Conservation (phyloP, 2,888 invertebrate species). For the Silvanus unidentatus region DNA sequence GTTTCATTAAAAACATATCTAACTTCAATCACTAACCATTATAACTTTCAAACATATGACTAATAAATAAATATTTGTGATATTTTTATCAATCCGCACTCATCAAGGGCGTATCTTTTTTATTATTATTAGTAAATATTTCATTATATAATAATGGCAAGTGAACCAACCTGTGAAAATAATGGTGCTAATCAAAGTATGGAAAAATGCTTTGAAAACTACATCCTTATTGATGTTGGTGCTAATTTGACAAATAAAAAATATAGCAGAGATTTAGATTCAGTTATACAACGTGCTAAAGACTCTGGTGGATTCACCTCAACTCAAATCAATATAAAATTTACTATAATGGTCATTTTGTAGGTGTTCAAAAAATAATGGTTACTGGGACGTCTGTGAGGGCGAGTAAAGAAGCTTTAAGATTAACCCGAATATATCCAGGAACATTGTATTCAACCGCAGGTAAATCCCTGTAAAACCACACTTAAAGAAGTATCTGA, state of each 20-base stretch:
- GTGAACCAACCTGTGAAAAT: slow-evolving; percentile 9
- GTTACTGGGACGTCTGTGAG: slow-evolving; percentile 87
- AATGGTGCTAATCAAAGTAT: slow-evolving; percentile 40
- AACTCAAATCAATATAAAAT: neutral
- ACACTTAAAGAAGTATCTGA: neutral
- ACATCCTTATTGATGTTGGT: slow-evolving; percentile 86
- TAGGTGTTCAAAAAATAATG: slow-evolving; percentile 91
- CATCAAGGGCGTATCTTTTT: too few relatives aligned
- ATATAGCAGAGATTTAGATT: slow-evolving; percentile 85
- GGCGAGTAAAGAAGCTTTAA: slow-evolving; percentile 83
- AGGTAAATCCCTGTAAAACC: slow-evolving; percentile 48
- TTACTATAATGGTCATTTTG: slow-evolving; percentile 5
- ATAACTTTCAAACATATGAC: too few relatives aligned
- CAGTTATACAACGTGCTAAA: slow-evolving; percentile 85
- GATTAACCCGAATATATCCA: slow-evolving; percentile 84
- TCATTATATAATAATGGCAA: slow-evolving; percentile 13
- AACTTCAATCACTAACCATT: too few relatives aligned
- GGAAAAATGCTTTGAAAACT: slow-evolving; percentile 83
- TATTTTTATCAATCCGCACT: too few relatives aligned
- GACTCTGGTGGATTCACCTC: slow-evolving; percentile 77
- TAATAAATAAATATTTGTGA: too few relatives aligned
- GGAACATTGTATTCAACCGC: slow-evolving; percentile 87
- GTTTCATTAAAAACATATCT: too few relatives aligned
- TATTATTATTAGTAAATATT: too few relatives aligned
- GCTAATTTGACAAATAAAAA: slow-evolving; percentile 93